These are phyloP conservation scores for Onthophagus taurus DNA, from an alignment of 1,140 invertebrate genomes.

Conservation along the genomic window DNA sequence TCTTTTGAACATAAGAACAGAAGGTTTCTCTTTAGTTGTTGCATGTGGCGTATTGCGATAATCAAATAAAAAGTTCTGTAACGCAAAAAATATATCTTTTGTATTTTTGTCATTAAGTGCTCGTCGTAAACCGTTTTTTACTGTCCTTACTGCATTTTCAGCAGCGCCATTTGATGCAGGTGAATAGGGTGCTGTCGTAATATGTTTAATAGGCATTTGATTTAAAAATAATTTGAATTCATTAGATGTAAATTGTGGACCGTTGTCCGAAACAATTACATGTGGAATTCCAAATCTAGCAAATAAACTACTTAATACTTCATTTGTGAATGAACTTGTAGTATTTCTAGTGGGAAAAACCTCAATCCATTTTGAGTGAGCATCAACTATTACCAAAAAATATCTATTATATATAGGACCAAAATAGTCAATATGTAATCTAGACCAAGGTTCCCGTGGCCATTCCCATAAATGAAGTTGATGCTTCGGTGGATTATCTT, in stretches of 20 bases:
- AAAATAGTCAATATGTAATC: conserved; percentile 5
- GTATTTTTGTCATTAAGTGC: no score
- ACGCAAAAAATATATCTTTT: no score
- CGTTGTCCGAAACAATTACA: conserved; percentile 17
- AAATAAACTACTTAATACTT: conserved; percentile 10
- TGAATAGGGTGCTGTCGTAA: conserved; percentile 20
- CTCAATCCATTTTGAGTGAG: conserved; percentile 3
- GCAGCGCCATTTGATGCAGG: conserved; percentile 24
- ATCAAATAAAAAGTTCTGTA: conserved; percentile 11
- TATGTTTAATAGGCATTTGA: conserved; percentile 21
- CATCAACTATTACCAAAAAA: conserved; percentile 7
- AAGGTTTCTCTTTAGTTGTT: neutral
- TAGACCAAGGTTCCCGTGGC: conserved; percentile 1
- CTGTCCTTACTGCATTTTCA: conserved; percentile 28
- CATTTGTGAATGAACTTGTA: neutral
- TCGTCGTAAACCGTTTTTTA: conserved; percentile 20
- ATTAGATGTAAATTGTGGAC: conserved; percentile 19
- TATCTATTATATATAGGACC: neutral
- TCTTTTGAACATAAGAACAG: conserved; percentile 10
- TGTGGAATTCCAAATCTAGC: conserved; percentile 7
- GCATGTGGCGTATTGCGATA: conserved; percentile 4
- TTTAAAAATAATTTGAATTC: conserved; percentile 25
- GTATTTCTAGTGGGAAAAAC: conserved; percentile 3
- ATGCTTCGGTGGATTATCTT: neutral
- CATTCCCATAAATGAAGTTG: neutral